A percentile compares a stretch with the other conserved stretches of the same genome.
Evolutionary conservation across 2,888 invertebrate genomes (phyloP).

Genomic region (Polyommatus iphigenia): DNA sequence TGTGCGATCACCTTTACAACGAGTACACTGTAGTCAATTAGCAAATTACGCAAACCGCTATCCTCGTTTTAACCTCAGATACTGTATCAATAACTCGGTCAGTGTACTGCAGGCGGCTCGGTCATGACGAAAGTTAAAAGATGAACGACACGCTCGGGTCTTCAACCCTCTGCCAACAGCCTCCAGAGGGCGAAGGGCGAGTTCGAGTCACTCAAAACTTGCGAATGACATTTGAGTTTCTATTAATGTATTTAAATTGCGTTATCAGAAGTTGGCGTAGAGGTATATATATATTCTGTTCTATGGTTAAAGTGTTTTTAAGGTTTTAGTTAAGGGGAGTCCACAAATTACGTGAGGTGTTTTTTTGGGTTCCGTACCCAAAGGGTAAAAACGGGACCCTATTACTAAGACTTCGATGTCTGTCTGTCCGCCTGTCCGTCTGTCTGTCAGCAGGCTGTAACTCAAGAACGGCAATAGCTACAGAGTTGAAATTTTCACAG

Average conservation of each 20-base stretch:
- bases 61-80: not conserved
- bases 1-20: no score
- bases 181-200: slow-evolving; percentile 13
- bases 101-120: slow-evolving; percentile 10
- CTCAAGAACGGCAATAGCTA: no score
- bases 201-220: not conserved
- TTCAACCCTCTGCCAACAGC: slow-evolving; percentile 17
- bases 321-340: no score
- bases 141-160: slow-evolving; percentile 21
- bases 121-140: slow-evolving; percentile 24
- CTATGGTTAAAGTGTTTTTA: no score
- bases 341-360: no score
- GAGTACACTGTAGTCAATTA: slow-evolving; percentile 1
- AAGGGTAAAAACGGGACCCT: no score
- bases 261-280: no score
- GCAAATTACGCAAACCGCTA: not conserved
- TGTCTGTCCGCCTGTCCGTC: no score
- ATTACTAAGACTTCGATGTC: no score
- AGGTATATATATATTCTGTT: not conserved
- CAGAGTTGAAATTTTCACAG: no score
- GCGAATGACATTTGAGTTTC: not conserved
- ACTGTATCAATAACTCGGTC: slow-evolving; percentile 21
- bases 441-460: no score
- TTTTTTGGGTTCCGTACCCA: no score
- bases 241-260: not conserved